Evolutionary conservation across 2,888 invertebrate species (phyloP), one percentile per base, ranked within the genome.

Genomic region (Yponomeuta cagnagella): DNA sequence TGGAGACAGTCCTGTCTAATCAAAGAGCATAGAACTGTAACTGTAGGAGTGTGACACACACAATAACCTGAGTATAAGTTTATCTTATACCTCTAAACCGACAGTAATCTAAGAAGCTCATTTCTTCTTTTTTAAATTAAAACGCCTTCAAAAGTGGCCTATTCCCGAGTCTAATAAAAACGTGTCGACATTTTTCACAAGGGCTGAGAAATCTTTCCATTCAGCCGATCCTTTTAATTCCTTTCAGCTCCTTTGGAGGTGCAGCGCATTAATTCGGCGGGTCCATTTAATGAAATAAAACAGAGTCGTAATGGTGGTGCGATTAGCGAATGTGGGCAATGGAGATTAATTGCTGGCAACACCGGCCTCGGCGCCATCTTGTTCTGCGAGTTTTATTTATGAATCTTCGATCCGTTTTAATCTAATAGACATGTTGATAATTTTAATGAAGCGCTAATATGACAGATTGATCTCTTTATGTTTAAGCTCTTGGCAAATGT

Each of bases 261-360:
- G 82, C 80, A 81, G 80, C 82, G 82, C 87, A 88, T 89, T 90
- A 90, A 89, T 89, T 88, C 83, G 83, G 79, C 74, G 82, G 80
- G 86, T 85, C 87, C 84, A 84, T 88, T 90, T 89, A 90, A 88
- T 89, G 86, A 89, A 89, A 90, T 89, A 89, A 90, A 90, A 89
- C 87, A 88, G 84, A 83, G 78, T 80, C 79, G 84, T 88, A 88
- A 88, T 86, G 85, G 86, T 82, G 82, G 81, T 80, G 84, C 85
- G 87, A 89, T 89, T 87, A 85, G 84, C 85, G 85, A 85, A 84
- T 85, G 86, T 82, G 83, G 87, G 82, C 86, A 90, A 90, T 90
- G 86, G 89, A 92, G 88, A 91, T 89, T 90, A 89, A 91, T 90
- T 82, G 83, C 83, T 84, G 84, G 87, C 81, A 87, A 85, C 87